Evolutionary conservation across 2,797 vertebrate species (phyloP).

Genomic region (Pithecia hirsuta): DNA sequence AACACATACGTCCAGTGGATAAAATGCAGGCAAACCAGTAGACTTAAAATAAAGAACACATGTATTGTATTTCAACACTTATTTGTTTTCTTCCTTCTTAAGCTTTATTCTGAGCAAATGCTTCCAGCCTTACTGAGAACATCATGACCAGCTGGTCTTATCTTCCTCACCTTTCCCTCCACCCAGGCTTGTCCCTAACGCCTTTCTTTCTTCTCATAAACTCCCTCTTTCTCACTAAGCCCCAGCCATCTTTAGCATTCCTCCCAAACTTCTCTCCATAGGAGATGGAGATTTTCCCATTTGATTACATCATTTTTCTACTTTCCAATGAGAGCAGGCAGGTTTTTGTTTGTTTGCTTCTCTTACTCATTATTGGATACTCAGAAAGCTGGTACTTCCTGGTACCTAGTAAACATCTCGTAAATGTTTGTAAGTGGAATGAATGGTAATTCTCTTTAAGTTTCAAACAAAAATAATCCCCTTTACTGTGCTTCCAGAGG

Average conservation of each 20-base stretch:
- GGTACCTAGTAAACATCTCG: neutral
- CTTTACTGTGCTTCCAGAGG: neutral
- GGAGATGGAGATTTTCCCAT: neutral
- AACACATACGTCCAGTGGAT: neutral
- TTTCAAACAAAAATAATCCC: neutral
- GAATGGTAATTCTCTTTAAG: neutral
- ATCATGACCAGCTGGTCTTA: neutral
- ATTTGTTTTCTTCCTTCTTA: neutral
- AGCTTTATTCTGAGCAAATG: neutral
- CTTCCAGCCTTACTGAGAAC: neutral
- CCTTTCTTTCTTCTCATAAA: neutral
- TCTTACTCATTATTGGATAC: neutral
- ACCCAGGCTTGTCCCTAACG: neutral
- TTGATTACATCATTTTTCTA: neutral
- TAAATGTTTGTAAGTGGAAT: neutral
- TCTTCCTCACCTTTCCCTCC: neutral
- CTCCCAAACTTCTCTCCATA: neutral
- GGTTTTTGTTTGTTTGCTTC: neutral
- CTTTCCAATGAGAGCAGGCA: neutral
- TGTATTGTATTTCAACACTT: neutral
- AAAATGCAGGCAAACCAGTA: neutral
- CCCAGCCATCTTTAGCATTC: neutral
- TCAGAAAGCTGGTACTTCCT: neutral
- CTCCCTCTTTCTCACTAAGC: neutral
- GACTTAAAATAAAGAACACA: neutral